Evolutionary conservation across 1,140 invertebrate genomes (phyloP).

Genomic region (Bombus waltoni): DNA sequence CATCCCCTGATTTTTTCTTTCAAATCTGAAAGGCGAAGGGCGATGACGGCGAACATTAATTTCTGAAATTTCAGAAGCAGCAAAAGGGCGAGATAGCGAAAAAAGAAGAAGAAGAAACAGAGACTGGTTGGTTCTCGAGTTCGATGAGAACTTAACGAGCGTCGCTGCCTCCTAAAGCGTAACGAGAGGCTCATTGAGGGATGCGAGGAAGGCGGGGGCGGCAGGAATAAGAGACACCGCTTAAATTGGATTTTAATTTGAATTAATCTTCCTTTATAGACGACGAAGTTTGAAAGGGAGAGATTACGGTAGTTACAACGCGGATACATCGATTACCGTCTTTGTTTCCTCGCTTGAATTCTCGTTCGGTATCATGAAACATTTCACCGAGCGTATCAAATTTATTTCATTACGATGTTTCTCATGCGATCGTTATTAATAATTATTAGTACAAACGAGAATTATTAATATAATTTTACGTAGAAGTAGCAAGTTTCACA

Average conservation of each 20-base stretch:
- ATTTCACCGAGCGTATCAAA: neutral
- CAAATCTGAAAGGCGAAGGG: neutral
- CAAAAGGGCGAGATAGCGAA: neutral
- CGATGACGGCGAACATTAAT: neutral
- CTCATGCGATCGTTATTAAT: neutral
- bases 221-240: slow-evolving; percentile 54
- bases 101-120: slow-evolving; percentile 40
- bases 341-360: slow-evolving; percentile 28
- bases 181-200: slow-evolving; percentile 56
- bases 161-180: slow-evolving; percentile 59
- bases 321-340: slow-evolving; percentile 48
- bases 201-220: neutral
- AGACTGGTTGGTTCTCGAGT: slow-evolving; percentile 50
- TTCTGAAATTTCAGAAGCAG: slow-evolving; percentile 33
- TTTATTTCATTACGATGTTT: neutral
- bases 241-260: slow-evolving; percentile 71
- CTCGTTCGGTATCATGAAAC: neutral
- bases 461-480: too few species aligned
- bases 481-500: too few species aligned
- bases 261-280: slow-evolving; percentile 69
- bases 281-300: slow-evolving; percentile 52
- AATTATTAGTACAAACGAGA: too few species aligned
- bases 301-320: slow-evolving; percentile 60
- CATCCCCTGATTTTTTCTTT: neutral
- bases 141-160: slow-evolving; percentile 69